Evolutionary conservation across 1,140 invertebrate genomes (phyloP).

Genomic region (Neuroterus valhalla): DNA sequence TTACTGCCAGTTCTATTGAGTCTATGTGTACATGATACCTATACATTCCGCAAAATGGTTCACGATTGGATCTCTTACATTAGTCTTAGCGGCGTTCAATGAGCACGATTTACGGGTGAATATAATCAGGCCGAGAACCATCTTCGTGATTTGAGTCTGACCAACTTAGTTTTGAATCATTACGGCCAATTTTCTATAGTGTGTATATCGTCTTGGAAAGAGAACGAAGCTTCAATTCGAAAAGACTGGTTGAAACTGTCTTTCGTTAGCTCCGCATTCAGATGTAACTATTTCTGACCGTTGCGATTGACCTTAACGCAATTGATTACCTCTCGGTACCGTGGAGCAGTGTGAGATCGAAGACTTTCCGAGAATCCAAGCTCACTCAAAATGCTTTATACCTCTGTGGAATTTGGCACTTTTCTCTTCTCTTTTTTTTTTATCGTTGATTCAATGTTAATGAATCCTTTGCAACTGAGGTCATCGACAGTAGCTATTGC

Average conservation of each 20-base stretch:
- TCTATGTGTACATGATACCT: background rate
- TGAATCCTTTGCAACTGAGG: background rate
- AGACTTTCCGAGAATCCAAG: no score
- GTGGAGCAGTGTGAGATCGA: background rate
- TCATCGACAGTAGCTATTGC: background rate
- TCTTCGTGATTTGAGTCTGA: constrained; percentile 46
- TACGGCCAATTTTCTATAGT: constrained; percentile 41
- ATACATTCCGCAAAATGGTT: background rate
- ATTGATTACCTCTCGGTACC: background rate
- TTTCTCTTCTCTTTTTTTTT: background rate
- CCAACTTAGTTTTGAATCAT: constrained; percentile 47
- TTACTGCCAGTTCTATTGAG: background rate
- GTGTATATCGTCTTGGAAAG: constrained; percentile 39
- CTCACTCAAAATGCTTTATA: background rate
- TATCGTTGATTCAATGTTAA: background rate
- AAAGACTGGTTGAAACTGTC: background rate
- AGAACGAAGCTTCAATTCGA: constrained; percentile 43
- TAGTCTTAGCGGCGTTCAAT: background rate
- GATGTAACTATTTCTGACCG: background rate
- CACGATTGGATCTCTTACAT: background rate
- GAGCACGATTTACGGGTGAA: background rate
- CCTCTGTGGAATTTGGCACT: background rate
- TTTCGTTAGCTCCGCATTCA: background rate
- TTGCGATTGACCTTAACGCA: background rate
- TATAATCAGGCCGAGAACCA: background rate